These are phyloP conservation scores for Dasysyrphus albostriatus DNA, from an alignment of 2,888 invertebrate genomes.

Conservation along the genomic window DNA sequence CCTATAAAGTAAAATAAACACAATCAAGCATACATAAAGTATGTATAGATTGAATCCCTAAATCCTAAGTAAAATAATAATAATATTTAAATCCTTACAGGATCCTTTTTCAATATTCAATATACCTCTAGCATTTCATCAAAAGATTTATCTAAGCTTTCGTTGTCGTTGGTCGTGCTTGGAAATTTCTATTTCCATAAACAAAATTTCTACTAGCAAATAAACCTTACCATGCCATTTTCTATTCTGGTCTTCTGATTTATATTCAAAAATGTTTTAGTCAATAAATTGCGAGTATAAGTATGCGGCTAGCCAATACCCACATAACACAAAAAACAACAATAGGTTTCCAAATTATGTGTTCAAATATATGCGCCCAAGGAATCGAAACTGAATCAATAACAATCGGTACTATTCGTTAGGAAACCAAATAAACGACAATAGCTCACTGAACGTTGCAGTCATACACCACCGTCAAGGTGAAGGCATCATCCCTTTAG, in stretches of 20 bases:
- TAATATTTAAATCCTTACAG: neutral
- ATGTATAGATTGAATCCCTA: neutral
- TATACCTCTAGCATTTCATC: neutral
- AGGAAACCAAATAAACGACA: neutral
- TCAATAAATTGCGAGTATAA: conserved; percentile 4
- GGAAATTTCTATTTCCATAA: neutral
- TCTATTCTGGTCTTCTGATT: neutral
- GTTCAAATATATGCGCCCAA: conserved; percentile 10
- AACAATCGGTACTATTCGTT: neutral
- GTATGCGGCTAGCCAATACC: neutral
- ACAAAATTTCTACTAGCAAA: neutral
- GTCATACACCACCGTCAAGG: neutral
- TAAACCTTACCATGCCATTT: neutral
- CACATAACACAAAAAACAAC: neutral
- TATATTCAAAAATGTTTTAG: conserved; percentile 9
- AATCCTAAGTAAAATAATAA: neutral
- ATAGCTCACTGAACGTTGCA: neutral
- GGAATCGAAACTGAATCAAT: conserved; percentile 10
- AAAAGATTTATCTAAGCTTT: neutral
- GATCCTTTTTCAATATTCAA: conserved; percentile 1
- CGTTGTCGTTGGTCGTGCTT: neutral
- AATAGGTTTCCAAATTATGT: neutral
- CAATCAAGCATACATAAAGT: neutral
- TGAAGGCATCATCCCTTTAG: neutral
- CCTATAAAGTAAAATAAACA: too few relatives aligned